A percentile compares a stretch with the other conserved stretches of the same genome.
Conservation (phyloP, 35 echinoderm and acorn worm genomes). For the Ptychodera flava region DNA sequence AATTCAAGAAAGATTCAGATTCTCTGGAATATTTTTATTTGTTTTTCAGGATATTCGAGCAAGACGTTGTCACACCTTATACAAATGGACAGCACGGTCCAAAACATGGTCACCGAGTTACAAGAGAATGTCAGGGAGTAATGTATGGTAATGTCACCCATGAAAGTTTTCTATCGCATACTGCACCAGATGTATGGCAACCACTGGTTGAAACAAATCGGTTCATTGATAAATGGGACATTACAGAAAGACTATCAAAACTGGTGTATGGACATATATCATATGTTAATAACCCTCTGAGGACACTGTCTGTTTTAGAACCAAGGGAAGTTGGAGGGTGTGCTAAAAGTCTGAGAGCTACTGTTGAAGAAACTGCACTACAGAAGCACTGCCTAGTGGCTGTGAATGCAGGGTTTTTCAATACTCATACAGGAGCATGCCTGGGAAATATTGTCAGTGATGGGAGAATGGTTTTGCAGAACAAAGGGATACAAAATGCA, state of each 20-base stretch:
- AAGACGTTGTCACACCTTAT: slow-evolving; percentile 36
- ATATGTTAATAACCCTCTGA: slow-evolving; percentile 28
- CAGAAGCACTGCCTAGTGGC: slow-evolving; percentile 53
- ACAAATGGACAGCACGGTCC: slow-evolving; percentile 52
- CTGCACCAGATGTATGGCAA: background rate
- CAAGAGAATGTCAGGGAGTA: slow-evolving; percentile 68
- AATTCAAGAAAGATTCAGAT: no score
- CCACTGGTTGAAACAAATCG: background rate
- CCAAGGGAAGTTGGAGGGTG: slow-evolving; percentile 36
- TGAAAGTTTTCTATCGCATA: slow-evolving; percentile 30
- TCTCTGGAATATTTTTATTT: background rate
- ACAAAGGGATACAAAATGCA: slow-evolving; percentile 68
- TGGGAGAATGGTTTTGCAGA: slow-evolving; percentile 43
- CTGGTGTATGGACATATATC: slow-evolving; percentile 29
- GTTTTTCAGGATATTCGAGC: background rate
- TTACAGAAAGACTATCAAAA: background rate
- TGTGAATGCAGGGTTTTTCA: slow-evolving; percentile 54
- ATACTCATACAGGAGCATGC: slow-evolving; percentile 34
- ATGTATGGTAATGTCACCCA: slow-evolving; percentile 92
- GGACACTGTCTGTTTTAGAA: slow-evolving; percentile 58
- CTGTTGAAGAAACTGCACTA: slow-evolving; percentile 17
- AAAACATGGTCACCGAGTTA: slow-evolving; percentile 47
- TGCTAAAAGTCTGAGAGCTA: background rate
- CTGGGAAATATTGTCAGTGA: slow-evolving; percentile 60
- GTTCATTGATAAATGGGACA: background rate